Base-by-base conservation (phyloP, 2,113 vertebrate genomes). In the Pheucticus melanocephalus region DNA sequence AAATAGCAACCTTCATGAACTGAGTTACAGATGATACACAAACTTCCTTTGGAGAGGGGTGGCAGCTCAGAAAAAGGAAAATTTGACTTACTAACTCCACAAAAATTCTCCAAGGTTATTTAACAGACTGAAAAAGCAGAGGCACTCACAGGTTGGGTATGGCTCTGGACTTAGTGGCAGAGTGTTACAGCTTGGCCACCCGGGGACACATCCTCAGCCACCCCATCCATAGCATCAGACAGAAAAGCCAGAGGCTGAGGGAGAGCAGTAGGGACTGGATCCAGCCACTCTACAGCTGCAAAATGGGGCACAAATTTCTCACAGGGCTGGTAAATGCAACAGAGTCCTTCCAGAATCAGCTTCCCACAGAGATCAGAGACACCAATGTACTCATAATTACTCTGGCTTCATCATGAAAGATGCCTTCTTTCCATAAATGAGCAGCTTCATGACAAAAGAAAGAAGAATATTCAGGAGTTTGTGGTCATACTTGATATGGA, bases 171-270 rank as follows among this genome's bases (percentile, higher is more conserved):
- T 35, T 48, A 28, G 25, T 44, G 84, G 37, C 60, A 78, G 42
- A 59, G 35, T 3, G 19, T 59, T 85, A 39, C 23, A 78, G 60
- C 59, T 51, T n/a, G 77, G 39, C 56, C 57, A 71, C 12, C n/a
- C 33, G 73, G 63, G 59, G 75, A 80, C 45, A 69, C 5, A 22
- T 59, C 73, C 85, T 95, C 78, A 77, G 73, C 30, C 56, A 82
- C 23, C 23, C 22, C 0, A 0, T 35, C 37, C 45, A 5, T 16
- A 76, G 33, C 0, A 0, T 30, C 63, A 71, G 40, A 56, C 9
- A 75, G 56, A 60, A 90, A 47, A 90, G 39, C 35, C 54, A 81
- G 64, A 75, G 37, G 42, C 23, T 91, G 65, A 15, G n/a, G 69
- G 12, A 12, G 7, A 82, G 61, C 22, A 21, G 9, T 28, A 70